Evolutionary conservation across 2,797 vertebrate species (phyloP), one percentile per base, ranked within the genome.

Genomic region (Amazona ochrocephala): DNA sequence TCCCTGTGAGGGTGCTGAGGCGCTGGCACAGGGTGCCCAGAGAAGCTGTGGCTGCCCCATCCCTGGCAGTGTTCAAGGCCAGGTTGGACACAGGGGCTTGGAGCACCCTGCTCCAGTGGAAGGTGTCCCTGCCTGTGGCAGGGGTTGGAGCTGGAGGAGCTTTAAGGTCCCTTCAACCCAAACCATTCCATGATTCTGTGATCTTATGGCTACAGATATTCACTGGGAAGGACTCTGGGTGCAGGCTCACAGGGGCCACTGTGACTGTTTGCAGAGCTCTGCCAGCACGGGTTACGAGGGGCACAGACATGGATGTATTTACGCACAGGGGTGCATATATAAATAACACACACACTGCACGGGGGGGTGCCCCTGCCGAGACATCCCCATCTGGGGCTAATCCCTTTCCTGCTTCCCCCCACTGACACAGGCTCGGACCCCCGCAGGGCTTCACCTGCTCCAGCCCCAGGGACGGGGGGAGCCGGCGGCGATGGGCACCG

Each of bases 271-370:
- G 37, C 71, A 51, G 39, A 41, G 42, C 1, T 2, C n/a, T 44
- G 65, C 47, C 77, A 34, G 30, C 1, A 0, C 1, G 1, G 34
- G 45, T 58, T 41, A 26, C n/a, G 3, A 0, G 2, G 42, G 37
- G 29, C 53, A 9, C 37, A 9, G 61, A 50, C 21, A 0, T 0
- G 22, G 13, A 5, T 39, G 7, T 7, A 23, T 67, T 79, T 7
- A 19, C 50, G 41, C 62, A 4, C 4, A 0, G 44, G n/a, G 8
- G 42, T 0, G 50, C 24, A 0, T 17, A 7, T 10, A 37, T 1
- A 60, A 19, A 21, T 26, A 27, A 32, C n/a, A 26, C 0, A 0
- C 54, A 8, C 14, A 3, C n/a, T 15, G 5, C 68, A 4, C 41
- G 3, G 19, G 13, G 19, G 56, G 44, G 34, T 5, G 32, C 29